Evolutionary conservation across 2,888 invertebrate genomes (phyloP).

Genomic region (Parnassius mnemosyne): DNA sequence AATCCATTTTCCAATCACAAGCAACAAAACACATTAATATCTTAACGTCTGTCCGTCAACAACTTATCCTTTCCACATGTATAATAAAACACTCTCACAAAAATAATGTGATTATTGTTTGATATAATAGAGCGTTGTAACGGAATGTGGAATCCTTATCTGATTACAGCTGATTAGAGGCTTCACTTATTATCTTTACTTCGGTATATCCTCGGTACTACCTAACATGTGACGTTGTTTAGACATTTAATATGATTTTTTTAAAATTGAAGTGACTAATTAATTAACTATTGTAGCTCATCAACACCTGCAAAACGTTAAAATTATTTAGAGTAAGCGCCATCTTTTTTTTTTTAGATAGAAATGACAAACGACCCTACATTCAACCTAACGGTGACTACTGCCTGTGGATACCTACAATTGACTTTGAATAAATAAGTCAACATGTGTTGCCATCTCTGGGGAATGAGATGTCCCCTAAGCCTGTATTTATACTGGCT

Average conservation of each 20-base stretch:
- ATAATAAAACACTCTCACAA: constrained; percentile 1
- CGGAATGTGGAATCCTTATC: constrained; percentile 25
- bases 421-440: too few relatives aligned
- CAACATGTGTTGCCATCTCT: too few relatives aligned
- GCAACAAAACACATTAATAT: background rate
- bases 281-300: too few relatives aligned
- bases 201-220: constrained; percentile 9
- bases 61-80: background rate
- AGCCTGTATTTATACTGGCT: too few relatives aligned
- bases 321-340: too few relatives aligned
- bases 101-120: constrained; percentile 8
- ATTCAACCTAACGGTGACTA: too few relatives aligned
- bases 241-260: background rate
- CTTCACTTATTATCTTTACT: constrained; percentile 19
- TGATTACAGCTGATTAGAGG: constrained; percentile 25
- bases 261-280: too few relatives aligned
- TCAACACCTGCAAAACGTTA: too few relatives aligned
- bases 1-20: constrained; percentile 18
- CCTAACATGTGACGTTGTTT: constrained; percentile 7
- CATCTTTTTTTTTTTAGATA: too few relatives aligned
- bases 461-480: too few relatives aligned
- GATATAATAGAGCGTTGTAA: constrained; percentile 18
- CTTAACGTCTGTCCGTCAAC: background rate
- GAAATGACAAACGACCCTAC: too few relatives aligned
- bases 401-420: too few relatives aligned